Evolutionary conservation across 2,797 vertebrate species (phyloP).

Genomic region (Oreochromis grahami): DNA sequence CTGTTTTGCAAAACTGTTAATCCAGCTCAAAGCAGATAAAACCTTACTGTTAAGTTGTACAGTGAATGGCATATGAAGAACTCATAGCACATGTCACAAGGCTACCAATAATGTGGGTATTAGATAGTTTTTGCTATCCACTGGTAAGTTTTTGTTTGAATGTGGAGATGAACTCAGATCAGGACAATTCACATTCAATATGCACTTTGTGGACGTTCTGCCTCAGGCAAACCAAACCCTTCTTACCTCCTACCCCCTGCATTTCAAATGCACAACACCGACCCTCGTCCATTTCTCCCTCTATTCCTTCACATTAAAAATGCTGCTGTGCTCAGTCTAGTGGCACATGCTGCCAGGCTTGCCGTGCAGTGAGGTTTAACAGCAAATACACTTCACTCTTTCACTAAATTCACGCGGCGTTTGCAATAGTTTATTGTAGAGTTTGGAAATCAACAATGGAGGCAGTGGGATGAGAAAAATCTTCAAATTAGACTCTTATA

Average conservation of each 20-base stretch:
- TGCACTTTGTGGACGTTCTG: constrained; percentile 25
- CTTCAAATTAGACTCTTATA: background rate
- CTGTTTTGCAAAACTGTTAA: constrained; percentile 15
- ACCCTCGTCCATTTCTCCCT: constrained; percentile 6
- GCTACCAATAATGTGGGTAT: background rate
- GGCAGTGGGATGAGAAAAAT: background rate
- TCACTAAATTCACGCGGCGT: background rate
- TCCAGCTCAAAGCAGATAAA: constrained; percentile 14
- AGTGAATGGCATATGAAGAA: background rate
- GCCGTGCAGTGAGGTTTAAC: constrained; percentile 14
- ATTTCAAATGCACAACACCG: constrained; percentile 30
- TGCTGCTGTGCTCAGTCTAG: constrained; percentile 24
- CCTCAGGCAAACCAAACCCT: constrained; percentile 32
- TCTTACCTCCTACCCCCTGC: background rate
- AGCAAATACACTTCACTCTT: constrained; percentile 1
- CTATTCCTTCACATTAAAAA: constrained; percentile 40
- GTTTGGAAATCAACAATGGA: background rate
- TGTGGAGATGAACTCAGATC: constrained; percentile 23
- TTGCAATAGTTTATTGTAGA: background rate
- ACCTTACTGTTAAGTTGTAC: background rate
- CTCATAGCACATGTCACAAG: background rate
- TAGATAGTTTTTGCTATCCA: background rate
- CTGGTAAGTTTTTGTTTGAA: constrained; percentile 25
- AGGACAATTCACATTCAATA: constrained; percentile 35
- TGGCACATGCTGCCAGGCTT: constrained; percentile 17